phyloP scores from a whole-genome alignment of 2,113 vertebrate species.

The Elaphurus davidianus region DNA sequence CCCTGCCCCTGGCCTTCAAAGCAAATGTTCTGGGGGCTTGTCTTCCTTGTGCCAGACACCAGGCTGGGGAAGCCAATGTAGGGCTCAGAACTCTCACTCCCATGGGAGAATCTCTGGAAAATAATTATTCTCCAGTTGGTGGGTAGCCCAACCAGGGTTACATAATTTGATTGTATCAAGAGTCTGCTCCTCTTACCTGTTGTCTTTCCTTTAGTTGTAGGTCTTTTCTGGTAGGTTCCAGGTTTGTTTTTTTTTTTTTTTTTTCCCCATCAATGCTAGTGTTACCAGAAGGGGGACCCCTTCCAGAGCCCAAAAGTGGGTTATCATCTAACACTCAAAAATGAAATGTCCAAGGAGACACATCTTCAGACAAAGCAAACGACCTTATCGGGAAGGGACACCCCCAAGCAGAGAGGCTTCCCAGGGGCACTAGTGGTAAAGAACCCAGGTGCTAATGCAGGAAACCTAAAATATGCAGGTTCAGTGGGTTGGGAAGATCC shows the following conservation, averaged over 20 bases:
- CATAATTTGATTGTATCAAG: not conserved
- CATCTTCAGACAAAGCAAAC: not conserved
- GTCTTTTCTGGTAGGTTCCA: not conserved
- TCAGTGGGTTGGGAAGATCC: not conserved
- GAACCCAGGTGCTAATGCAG: not conserved
- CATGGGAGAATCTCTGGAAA: not conserved
- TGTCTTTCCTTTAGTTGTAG: not conserved
- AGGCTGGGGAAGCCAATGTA: fast-evolving
- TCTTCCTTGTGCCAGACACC: not conserved
- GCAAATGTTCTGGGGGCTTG: not conserved
- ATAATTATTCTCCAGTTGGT: not conserved
- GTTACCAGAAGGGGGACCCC: not conserved
- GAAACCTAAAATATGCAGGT: not conserved
- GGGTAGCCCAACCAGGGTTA: not conserved
- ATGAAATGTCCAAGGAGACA: not conserved
- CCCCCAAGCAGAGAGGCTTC: not conserved
- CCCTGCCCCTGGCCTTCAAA: not conserved
- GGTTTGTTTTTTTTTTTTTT: not conserved
- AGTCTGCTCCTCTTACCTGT: not conserved
- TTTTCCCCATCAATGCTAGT: fast-evolving
- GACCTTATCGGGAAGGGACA: not conserved
- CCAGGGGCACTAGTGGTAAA: not conserved
- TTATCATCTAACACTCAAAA: not conserved
- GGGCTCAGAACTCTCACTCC: not conserved
- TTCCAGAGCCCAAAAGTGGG: not conserved